Conservation (phyloP, 2,888 invertebrate genomes). For the Steinernema scapterisci region DNA sequence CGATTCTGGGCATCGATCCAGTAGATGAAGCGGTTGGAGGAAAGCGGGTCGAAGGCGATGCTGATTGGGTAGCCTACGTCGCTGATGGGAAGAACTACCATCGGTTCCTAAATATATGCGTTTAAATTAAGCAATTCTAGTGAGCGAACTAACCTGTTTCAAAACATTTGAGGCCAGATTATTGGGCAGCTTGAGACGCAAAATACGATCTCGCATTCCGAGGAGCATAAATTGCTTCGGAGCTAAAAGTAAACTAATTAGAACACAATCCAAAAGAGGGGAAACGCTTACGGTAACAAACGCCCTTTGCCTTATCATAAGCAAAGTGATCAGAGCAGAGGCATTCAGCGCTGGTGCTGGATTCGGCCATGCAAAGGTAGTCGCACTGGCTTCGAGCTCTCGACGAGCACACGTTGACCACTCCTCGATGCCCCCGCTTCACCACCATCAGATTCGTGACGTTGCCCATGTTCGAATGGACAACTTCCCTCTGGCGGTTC, state of each 20-base stretch:
- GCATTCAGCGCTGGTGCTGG: conserved; percentile 6
- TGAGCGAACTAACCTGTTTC: background rate
- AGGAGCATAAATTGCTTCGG: conserved; percentile 42
- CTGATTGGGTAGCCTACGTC: conserved; percentile 43
- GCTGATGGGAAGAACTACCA: conserved; percentile 39
- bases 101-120: conserved; percentile 31
- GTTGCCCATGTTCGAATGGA: background rate
- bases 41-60: conserved; percentile 41
- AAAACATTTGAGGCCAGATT: background rate
- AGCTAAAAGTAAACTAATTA: conserved; percentile 31
- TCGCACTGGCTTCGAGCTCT: conserved; percentile 7
- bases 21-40: conserved; percentile 39
- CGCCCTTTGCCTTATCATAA: conserved; percentile 28
- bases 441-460: conserved; percentile 7
- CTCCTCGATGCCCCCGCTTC: background rate
- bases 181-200: conserved; percentile 35
- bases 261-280: background rate
- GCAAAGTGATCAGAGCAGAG: conserved; percentile 40
- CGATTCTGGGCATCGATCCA: conserved; percentile 48
- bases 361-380: conserved; percentile 17
- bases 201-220: conserved; percentile 38
- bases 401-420: background rate
- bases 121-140: background rate
- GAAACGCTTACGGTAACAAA: conserved; percentile 12
- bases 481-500: conserved; percentile 21